Evolutionary conservation across 2,113 vertebrate species (phyloP).

Genomic region (Xiphophorus couchianus): DNA sequence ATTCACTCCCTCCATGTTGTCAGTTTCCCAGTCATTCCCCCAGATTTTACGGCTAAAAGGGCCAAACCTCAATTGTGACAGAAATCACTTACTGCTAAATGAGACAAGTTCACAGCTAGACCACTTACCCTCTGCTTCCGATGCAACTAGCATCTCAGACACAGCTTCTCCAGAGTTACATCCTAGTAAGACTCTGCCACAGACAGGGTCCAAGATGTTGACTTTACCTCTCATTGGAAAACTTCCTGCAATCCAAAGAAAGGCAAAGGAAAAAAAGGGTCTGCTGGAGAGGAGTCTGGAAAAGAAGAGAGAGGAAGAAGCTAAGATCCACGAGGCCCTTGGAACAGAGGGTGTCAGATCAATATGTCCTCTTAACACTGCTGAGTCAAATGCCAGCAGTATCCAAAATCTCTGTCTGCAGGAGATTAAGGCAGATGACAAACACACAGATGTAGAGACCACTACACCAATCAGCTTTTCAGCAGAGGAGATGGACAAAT

Average conservation of each 20-base stretch:
- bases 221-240: constrained; percentile 82
- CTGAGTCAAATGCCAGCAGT: constrained; percentile 77
- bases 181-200: constrained; percentile 29
- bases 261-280: constrained; percentile 58
- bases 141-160: constrained; percentile 24
- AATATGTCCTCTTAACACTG: constrained; percentile 75
- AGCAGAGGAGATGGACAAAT: constrained; percentile 96
- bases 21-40: constrained; percentile 32
- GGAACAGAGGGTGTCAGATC: constrained; percentile 16
- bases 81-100: constrained; percentile 23
- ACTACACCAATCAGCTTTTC: constrained; percentile 91
- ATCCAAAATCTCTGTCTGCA: constrained; percentile 63
- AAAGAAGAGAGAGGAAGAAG: constrained; percentile 43
- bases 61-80: constrained; percentile 10
- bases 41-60: constrained; percentile 6
- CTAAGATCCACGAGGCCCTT: constrained; percentile 4
- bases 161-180: constrained; percentile 16
- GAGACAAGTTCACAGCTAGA: constrained; percentile 28
- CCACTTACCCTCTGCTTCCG: background rate
- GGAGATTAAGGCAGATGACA: constrained; percentile 73
- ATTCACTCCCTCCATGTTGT: constrained; percentile 25
- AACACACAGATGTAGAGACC: constrained; percentile 75
- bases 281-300: constrained; percentile 63
- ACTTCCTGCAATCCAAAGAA: constrained; percentile 75
- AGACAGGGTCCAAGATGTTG: constrained; percentile 59